A percentile compares a stretch with the other conserved stretches of the same genome.
Evolutionary conservation across 2,888 invertebrate species (phyloP).

Genomic region (Eristalis pertinax): DNA sequence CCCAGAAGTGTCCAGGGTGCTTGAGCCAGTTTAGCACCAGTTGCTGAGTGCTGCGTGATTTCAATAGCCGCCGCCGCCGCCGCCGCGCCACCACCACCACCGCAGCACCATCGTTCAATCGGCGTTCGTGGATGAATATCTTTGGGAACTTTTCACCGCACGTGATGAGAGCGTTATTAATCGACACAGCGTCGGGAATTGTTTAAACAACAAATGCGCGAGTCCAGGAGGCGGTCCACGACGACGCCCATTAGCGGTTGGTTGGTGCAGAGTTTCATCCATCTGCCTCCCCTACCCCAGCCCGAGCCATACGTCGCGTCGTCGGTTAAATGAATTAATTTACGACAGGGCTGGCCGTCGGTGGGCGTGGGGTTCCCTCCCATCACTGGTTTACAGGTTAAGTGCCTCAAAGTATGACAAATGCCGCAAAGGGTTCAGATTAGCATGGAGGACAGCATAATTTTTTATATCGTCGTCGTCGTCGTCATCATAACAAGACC

Average conservation of each 20-base stretch:
- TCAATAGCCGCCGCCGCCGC: background rate
- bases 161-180: constrained; percentile 66
- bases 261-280: constrained; percentile 20
- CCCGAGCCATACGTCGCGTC: background rate
- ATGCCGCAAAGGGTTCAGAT: constrained; percentile 67
- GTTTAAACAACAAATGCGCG: background rate
- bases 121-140: constrained; percentile 33
- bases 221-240: constrained; percentile 30
- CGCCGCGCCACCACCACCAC: constrained; percentile 14
- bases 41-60: constrained; percentile 61
- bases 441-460: constrained; percentile 69
- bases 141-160: constrained; percentile 62
- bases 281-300: no score
- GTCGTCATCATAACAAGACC: constrained; percentile 23
- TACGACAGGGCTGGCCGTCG: constrained; percentile 34
- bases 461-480: constrained; percentile 63
- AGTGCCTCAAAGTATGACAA: constrained; percentile 71
- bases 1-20: background rate
- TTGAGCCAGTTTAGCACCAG: constrained; percentile 55
- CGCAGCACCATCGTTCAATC: constrained; percentile 29
- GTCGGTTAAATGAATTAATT: constrained; percentile 67
- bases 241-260: constrained; percentile 41
- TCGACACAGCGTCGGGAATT: constrained; percentile 55
- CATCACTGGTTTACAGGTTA: constrained; percentile 55
- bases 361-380: background rate